Evolutionary conservation across 2,888 invertebrate species (phyloP), one percentile per base, ranked within the genome.

Genomic region (Portevinia maculata): DNA sequence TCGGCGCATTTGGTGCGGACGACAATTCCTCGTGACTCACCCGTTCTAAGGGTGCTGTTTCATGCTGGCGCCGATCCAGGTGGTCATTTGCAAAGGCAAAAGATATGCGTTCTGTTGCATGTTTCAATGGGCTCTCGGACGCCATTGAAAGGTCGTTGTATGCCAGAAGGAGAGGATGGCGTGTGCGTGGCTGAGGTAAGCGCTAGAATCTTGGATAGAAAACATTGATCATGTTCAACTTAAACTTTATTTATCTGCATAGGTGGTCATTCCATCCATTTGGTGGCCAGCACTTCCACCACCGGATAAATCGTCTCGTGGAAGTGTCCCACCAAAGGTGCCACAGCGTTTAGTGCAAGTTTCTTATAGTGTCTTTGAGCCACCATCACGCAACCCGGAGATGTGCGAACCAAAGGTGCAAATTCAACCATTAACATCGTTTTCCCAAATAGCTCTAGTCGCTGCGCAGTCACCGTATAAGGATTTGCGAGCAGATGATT

Each of bases 1-100:
- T 97, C 97, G 41, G 98, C 98, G 5, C 98, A 98, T 90, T 92
- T 98, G 74, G 98, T 98, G n/a, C 95, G 96, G 65, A 92, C 93
- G 67, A 95, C 95, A 87, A 93, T 98, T 65, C 95, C 97, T 0
- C 93, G 97, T 55, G 98, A 98, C 89, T 95, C 96, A 15, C 98
- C 98, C 0, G 95, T 97, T n/a, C 91, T 98, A 39, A 93, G 98
- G 75, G 98, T 98, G 7, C 93, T 98, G 21, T 97, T 98, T 90
- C 98, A 98, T 90, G 96, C 97, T 15, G 97, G 96, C 28, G 95
- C 95, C 69, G 96, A 96, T 90, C 95, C 96, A 0, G 95, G 95
- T n/a, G 95, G 95, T 8, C 92, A 96, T 79, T 91, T 96, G 84
- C 95, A 95, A 86, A 94, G 95, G 39, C 95, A 96, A 86, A 93